Conservation (phyloP, 37 sponge, comb jelly and placozoan genomes). For the Chondrilla cf. caribensis region DNA sequence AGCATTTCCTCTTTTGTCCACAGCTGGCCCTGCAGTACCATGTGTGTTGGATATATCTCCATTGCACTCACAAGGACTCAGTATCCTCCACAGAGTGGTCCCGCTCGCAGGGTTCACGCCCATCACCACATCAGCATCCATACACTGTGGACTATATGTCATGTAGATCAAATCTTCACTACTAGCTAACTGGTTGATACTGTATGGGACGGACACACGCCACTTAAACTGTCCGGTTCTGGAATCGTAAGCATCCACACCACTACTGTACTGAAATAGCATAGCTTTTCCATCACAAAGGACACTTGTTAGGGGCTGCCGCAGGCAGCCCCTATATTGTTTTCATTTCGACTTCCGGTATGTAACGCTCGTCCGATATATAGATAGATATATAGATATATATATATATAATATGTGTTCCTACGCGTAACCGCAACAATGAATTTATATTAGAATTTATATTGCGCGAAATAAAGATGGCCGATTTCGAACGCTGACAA, state of each 20-base stretch:
- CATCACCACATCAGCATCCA: background rate
- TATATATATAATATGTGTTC: no score
- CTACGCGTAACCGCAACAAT: no score
- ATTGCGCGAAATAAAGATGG: no score
- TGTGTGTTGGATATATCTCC: background rate
- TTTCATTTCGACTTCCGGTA: no score
- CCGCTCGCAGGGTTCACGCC: background rate
- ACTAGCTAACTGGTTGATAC: background rate
- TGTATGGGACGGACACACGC: no score
- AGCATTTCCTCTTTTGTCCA: constrained; percentile 26
- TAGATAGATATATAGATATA: no score
- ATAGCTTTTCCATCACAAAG: background rate
- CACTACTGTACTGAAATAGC: background rate
- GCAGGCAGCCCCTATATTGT: no score
- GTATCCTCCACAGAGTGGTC: background rate
- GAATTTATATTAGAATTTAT: no score
- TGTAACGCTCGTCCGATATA: no score
- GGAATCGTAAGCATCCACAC: constrained; percentile 3
- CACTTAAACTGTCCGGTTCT: background rate
- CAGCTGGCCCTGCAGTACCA: constrained; percentile 26
- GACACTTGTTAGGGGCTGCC: constrained; percentile 8
- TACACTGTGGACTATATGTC: background rate
- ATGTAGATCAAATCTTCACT: background rate
- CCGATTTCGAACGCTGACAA: no score
- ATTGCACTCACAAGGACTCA: no score